Evolutionary conservation across 2,797 vertebrate species (phyloP).

Genomic region (Periophthalmus magnuspinnatus): DNA sequence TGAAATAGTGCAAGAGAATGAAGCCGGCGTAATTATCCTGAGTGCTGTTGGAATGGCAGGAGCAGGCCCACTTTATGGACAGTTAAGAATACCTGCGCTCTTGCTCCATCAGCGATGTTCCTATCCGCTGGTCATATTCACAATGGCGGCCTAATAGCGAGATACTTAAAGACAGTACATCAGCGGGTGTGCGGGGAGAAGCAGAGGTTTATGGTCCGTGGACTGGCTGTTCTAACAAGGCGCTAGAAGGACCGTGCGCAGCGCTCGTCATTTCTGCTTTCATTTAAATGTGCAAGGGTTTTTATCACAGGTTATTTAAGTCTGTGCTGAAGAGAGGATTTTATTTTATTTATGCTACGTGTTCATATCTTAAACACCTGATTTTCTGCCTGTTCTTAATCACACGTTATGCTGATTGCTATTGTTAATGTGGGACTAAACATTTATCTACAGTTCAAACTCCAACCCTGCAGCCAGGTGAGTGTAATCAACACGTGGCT

Average conservation of each 20-base stretch:
- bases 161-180: constrained; percentile 50
- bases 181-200: constrained; percentile 21
- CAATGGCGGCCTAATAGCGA: constrained; percentile 51
- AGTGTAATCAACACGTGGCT: too few relatives aligned
- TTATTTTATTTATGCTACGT: background rate
- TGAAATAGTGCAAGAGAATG: constrained; percentile 66
- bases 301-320: background rate
- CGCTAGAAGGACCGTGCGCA: constrained; percentile 11
- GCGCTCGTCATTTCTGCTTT: constrained; percentile 8
- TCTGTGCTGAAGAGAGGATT: background rate
- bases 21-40: constrained; percentile 66
- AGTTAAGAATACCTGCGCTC: constrained; percentile 64
- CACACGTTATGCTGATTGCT: background rate
- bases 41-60: constrained; percentile 66
- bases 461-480: too few relatives aligned
- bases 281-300: background rate
- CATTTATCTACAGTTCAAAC: too few relatives aligned
- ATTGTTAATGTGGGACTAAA: background rate
- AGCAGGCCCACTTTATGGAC: constrained; percentile 59
- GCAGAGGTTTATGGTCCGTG: constrained; percentile 29
- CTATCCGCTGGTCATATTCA: constrained; percentile 58
- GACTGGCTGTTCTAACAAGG: constrained; percentile 14
- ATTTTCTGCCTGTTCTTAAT: background rate
- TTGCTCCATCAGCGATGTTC: constrained; percentile 60
- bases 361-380: background rate